Conservation (phyloP, 2,888 invertebrate species). For the Branchipolynoe longqiensis region DNA sequence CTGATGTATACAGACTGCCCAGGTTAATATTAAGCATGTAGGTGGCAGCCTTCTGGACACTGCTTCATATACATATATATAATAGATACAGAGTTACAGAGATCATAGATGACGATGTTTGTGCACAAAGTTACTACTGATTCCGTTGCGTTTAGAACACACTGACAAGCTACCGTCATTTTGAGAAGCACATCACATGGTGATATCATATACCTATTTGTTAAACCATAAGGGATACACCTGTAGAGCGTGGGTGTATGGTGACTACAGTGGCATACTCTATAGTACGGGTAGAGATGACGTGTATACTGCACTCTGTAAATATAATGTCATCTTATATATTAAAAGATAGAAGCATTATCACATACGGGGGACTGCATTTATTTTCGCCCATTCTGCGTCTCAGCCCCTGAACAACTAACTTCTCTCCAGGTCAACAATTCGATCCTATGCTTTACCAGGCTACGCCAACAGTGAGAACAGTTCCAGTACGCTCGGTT, state of each 20-base stretch:
- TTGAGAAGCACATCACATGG: conserved; percentile 18
- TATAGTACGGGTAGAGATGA: background rate
- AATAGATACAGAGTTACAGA: conserved; percentile 36
- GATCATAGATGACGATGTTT: conserved; percentile 31
- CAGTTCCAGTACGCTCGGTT: no score
- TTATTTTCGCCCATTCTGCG: no score
- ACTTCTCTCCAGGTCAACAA: background rate
- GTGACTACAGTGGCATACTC: conserved; percentile 3
- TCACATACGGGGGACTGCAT: conserved; percentile 17
- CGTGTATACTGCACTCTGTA: conserved; percentile 31
- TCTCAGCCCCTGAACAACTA: no score
- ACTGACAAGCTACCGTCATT: background rate
- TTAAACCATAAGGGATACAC: conserved; percentile 12
- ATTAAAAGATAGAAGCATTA: background rate
- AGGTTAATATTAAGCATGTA: no score
- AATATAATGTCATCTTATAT: conserved; percentile 30
- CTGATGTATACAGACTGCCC: no score
- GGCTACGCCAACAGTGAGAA: no score
- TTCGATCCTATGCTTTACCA: no score
- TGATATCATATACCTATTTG: background rate
- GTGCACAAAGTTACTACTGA: conserved; percentile 12
- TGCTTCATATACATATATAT: no score
- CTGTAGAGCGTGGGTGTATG: background rate
- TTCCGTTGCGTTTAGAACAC: conserved; percentile 12
- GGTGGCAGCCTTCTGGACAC: no score